Conservation (phyloP, 2,113 vertebrate genomes). For the Siniperca chuatsi region DNA sequence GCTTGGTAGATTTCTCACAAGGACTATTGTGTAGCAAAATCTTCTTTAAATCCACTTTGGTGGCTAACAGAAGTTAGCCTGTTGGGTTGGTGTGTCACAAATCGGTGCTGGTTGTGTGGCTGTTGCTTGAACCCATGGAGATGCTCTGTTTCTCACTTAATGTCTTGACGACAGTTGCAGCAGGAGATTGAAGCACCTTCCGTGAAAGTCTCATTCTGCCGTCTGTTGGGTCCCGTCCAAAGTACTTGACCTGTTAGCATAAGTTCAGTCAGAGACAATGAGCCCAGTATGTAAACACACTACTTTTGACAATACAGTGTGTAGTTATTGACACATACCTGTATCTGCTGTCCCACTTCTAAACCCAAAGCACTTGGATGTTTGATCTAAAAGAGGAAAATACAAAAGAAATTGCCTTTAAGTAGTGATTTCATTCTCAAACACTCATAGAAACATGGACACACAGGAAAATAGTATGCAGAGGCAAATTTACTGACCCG, state of each 20-base stretch:
- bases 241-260: conserved; percentile 94
- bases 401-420: accelerated
- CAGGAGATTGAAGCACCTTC: conserved; percentile 94
- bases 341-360: conserved; percentile 97
- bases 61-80: background rate
- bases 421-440: background rate
- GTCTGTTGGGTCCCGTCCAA: conserved; percentile 96
- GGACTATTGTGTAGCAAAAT: background rate
- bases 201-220: conserved; percentile 97
- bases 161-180: conserved; percentile 85
- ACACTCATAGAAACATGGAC: background rate
- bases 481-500: conserved; percentile 84
- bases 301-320: background rate
- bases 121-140: conserved; percentile 82
- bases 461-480: background rate
- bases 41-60: conserved; percentile 4
- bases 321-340: conserved; percentile 83
- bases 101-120: conserved; percentile 30
- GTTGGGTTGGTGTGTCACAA: conserved; percentile 45
- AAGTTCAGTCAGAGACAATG: conserved; percentile 32
- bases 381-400: conserved; percentile 87
- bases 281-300: conserved; percentile 12
- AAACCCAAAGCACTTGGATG: conserved; percentile 95
- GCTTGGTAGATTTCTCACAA: background rate
- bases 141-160: conserved; percentile 92